Evolutionary conservation across 1,140 invertebrate species (phyloP).

Genomic region (Drosophila quadrilineata): DNA sequence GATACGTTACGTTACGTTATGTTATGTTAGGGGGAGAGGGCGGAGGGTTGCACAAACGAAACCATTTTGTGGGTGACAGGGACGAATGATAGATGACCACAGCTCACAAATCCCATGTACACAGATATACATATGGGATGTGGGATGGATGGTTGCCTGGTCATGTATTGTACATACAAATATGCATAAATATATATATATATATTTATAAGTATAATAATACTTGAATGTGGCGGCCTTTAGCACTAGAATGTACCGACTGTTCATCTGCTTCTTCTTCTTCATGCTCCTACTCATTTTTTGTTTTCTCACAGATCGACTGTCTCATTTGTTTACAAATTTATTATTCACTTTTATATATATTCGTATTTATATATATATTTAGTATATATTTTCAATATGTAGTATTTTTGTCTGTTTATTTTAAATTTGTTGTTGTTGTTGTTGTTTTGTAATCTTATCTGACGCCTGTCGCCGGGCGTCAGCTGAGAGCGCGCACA

Average conservation of each 20-base stretch:
- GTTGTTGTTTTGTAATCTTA: conserved; percentile 64
- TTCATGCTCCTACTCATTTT: conserved; percentile 14
- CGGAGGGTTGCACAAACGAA: conserved; percentile 60
- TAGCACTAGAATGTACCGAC: conserved; percentile 68
- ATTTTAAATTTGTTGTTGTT: conserved; percentile 38
- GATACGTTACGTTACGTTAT: conserved; percentile 41
- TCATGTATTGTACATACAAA: conserved; percentile 5
- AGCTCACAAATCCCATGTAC: too few relatives aligned
- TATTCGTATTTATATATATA: conserved; percentile 14
- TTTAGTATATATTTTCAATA: conserved; percentile 33
- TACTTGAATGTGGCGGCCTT: conserved; percentile 66
- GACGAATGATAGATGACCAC: conserved; percentile 17
- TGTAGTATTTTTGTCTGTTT: too few relatives aligned
- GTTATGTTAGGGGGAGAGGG: conserved; percentile 30
- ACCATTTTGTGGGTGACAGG: conserved; percentile 42
- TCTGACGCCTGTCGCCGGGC: conserved; percentile 51
- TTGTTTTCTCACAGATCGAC: conserved; percentile 11
- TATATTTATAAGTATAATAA: conserved; percentile 42
- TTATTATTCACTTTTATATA: conserved; percentile 31
- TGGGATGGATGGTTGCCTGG: conserved; percentile 37
- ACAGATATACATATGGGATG: conserved; percentile 18
- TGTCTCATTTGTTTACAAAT: conserved; percentile 44
- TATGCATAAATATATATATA: too few relatives aligned
- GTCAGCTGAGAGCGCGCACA: conserved; percentile 60
- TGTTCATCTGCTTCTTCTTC: conserved; percentile 11